phyloP scores from a whole-genome alignment of 2,888 invertebrate species.

The Netelia inedita region DNA sequence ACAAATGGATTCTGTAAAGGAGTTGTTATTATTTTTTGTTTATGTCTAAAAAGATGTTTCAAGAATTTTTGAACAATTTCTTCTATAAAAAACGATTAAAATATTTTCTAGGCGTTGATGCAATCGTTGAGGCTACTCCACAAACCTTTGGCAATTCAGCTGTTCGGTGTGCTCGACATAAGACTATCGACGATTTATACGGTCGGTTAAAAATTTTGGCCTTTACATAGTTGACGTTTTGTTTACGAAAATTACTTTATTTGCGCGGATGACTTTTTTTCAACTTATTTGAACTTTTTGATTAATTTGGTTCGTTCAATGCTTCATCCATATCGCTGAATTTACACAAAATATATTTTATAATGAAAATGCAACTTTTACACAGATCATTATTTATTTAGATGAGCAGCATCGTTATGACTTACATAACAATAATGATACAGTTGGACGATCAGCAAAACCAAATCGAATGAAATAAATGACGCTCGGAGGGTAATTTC shows the following conservation, averaged over 20 bases:
- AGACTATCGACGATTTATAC: conserved; percentile 33
- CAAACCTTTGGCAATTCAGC: conserved; percentile 42
- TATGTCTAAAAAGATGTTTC: no score
- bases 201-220: neutral
- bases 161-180: conserved; percentile 46
- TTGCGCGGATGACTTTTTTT: neutral
- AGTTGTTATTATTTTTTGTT: neutral
- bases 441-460: conserved; percentile 54
- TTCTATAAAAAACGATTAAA: neutral
- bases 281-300: neutral
- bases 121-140: conserved; percentile 50
- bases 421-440: conserved; percentile 67
- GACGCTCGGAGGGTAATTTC: no score
- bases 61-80: neutral
- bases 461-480: no score
- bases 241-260: neutral
- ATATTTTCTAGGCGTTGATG: conserved; percentile 35
- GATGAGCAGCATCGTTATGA: conserved; percentile 57
- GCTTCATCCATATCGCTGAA: neutral
- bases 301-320: neutral
- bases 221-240: neutral
- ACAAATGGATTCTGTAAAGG: conserved; percentile 16
- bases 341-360: neutral
- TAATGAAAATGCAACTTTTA: neutral
- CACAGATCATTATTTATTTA: conserved; percentile 22